These are phyloP conservation scores for Penaeus japonicus DNA, from an alignment of 1,140 invertebrate species.

Conservation along the genomic window DNA sequence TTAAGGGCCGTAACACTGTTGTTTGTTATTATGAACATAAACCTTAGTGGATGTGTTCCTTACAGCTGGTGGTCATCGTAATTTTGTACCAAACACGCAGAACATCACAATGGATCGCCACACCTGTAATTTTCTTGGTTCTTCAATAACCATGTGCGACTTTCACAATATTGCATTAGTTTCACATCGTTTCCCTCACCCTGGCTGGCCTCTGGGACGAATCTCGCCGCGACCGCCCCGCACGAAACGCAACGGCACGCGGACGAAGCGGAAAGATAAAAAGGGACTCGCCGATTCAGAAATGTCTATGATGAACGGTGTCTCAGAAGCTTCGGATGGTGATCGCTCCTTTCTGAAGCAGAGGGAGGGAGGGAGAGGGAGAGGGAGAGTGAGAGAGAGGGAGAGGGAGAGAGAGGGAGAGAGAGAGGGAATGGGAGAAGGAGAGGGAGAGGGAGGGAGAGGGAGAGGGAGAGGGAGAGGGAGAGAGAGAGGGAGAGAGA, in stretches of 20 bases:
- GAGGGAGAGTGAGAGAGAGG: slow-evolving; percentile 40
- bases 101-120: slow-evolving; percentile 28
- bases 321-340: too few relatives aligned
- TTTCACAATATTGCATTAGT: slow-evolving; percentile 52
- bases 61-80: slow-evolving; percentile 22
- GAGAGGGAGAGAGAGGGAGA: background rate
- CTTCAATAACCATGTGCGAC: slow-evolving; percentile 58
- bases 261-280: slow-evolving; percentile 4
- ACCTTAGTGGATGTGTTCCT: slow-evolving; percentile 22
- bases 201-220: slow-evolving; percentile 17
- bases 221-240: background rate
- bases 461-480: slow-evolving; percentile 31
- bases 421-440: background rate
- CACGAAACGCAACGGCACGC: background rate
- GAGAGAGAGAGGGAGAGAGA: slow-evolving; percentile 20
- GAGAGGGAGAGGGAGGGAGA: background rate
- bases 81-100: slow-evolving; percentile 38
- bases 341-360: slow-evolving; percentile 29
- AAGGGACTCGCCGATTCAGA: slow-evolving; percentile 43
- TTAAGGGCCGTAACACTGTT: slow-evolving; percentile 29
- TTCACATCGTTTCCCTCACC: slow-evolving; percentile 26
- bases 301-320: slow-evolving; percentile 47
- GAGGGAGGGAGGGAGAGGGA: slow-evolving; percentile 38
- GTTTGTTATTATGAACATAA: slow-evolving; percentile 28
- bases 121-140: slow-evolving; percentile 49